Conservation (phyloP, 2,888 invertebrate species). For the Drosophila algonquin region DNA sequence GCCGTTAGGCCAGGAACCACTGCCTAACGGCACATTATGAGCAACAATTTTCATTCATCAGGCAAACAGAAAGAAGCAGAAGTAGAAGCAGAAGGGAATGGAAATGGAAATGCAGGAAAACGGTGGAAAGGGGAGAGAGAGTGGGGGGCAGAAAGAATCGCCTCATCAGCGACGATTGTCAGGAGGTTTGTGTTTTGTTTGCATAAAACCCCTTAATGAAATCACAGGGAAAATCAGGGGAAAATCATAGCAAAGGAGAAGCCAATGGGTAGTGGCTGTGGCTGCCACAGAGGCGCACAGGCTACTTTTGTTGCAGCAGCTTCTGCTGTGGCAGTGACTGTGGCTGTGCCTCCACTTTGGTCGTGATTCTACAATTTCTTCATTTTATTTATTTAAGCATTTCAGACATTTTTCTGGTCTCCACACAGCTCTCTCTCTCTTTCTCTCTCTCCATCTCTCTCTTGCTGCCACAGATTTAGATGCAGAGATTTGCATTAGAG, state of each 20-base stretch:
- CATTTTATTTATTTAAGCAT: conserved; percentile 80
- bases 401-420: conserved; percentile 72
- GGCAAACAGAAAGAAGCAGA: background rate
- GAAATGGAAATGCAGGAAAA: background rate
- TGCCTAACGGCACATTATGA: conserved; percentile 63
- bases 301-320: conserved; percentile 17
- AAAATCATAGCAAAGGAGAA: conserved; percentile 38
- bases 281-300: conserved; percentile 3
- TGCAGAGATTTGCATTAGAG: conserved; percentile 70
- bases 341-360: conserved; percentile 41
- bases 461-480: conserved; percentile 53
- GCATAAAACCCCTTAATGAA: conserved; percentile 83
- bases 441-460: conserved; percentile 15
- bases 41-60: conserved; percentile 65
- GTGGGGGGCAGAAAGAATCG: conserved; percentile 20
- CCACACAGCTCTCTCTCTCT: background rate
- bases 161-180: conserved; percentile 64
- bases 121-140: background rate
- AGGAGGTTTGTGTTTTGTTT: conserved; percentile 77
- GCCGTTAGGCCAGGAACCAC: conserved; percentile 59
- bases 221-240: conserved; percentile 59
- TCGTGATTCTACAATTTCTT: conserved; percentile 80
- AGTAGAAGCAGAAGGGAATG: background rate
- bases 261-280: background rate
- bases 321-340: conserved; percentile 40